Percentiles rank a stretch among this genome's conserved stretches.
phyloP scores from a whole-genome alignment of 2,113 vertebrate species.

The Excalfactoria chinensis region DNA sequence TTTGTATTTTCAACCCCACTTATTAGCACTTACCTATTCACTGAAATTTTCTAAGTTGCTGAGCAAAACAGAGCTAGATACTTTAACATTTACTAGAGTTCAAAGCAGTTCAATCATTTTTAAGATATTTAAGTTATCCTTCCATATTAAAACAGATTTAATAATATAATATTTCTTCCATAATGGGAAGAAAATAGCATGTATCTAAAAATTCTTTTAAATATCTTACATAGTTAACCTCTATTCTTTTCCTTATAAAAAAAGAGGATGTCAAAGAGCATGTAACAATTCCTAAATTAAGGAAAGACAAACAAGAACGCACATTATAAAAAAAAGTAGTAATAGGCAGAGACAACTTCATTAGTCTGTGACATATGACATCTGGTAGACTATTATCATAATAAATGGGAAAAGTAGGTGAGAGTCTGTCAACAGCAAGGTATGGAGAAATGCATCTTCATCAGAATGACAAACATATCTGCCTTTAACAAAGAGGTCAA shows the following conservation, averaged over 20 bases:
- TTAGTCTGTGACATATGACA: constrained; percentile 65
- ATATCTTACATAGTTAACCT: background rate
- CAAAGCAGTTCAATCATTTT: background rate
- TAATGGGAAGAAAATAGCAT: background rate
- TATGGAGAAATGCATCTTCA: constrained; percentile 61
- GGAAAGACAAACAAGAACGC: constrained; percentile 43
- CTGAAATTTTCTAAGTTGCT: background rate
- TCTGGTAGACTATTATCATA: constrained; percentile 73
- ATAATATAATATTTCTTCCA: background rate
- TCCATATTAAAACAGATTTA: background rate
- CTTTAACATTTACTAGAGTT: background rate
- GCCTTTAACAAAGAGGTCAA: constrained; percentile 71
- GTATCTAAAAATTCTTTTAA: background rate
- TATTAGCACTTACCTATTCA: background rate
- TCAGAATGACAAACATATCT: constrained; percentile 71
- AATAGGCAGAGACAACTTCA: constrained; percentile 66
- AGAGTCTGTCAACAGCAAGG: constrained; percentile 71
- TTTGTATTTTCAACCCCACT: background rate
- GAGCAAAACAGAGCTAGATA: background rate
- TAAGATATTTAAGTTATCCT: background rate
- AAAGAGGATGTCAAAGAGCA: constrained; percentile 24
- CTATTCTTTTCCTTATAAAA: constrained; percentile 25
- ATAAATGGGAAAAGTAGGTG: constrained; percentile 71
- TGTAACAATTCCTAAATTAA: constrained; percentile 54
- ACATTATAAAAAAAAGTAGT: constrained; percentile 3